phyloP scores from a whole-genome alignment of 2,113 vertebrate genomes.

The Apteryx owenii region DNA sequence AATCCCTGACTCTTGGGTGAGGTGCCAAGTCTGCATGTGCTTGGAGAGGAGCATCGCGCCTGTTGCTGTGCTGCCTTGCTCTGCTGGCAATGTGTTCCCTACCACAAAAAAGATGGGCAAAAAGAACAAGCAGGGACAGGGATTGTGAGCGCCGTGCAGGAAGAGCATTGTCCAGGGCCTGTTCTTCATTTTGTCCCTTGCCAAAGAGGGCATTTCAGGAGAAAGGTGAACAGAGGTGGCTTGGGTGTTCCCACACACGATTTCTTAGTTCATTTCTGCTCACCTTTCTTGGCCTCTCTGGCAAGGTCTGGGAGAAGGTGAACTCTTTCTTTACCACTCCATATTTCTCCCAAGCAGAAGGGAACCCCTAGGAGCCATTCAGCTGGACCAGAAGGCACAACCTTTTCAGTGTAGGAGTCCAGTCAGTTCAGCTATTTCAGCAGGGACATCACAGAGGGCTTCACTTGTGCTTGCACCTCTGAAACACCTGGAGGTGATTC shows the following conservation, averaged over 20 bases:
- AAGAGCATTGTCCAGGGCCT: not conserved
- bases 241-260: not conserved
- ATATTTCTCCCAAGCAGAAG: not conserved
- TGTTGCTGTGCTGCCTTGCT: not conserved
- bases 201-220: not conserved
- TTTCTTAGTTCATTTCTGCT: not conserved
- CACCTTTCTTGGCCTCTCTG: not conserved
- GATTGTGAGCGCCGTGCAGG: not conserved
- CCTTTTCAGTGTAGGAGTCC: too few species aligned
- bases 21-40: not conserved
- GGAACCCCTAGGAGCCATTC: not conserved
- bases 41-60: not conserved
- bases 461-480: not conserved
- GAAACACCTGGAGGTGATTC: not conserved
- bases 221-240: not conserved
- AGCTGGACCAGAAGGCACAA: not conserved
- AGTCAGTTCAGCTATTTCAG: too few species aligned
- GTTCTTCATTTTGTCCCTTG: not conserved
- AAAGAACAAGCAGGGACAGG: not conserved
- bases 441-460: too few species aligned
- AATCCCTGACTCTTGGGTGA: not conserved
- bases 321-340: not conserved
- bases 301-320: too few species aligned
- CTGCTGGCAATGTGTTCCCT: not conserved
- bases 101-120: accelerated